Evolutionary conservation across 2,113 vertebrate species (phyloP), one percentile per base, ranked within the genome.

Genomic region (Lagopus leucura): DNA sequence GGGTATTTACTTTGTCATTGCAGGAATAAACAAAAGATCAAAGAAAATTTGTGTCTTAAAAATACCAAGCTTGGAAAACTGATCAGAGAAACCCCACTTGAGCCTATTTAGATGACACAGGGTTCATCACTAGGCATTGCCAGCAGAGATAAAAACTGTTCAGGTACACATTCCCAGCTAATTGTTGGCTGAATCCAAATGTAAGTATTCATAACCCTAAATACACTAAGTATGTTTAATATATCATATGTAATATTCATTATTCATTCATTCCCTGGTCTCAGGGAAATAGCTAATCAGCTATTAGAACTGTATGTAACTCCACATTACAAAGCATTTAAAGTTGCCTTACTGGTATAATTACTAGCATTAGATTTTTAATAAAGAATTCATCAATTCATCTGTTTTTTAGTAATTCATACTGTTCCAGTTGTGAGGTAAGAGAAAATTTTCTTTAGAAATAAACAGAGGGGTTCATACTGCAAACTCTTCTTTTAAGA

Each of bases 401-500:
- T 66, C n/a, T 54, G 20, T 52, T 40, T 73, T 90, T 61, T 18
- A n/a, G 43, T 12, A 72, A 84, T 82, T 88, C 48, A 55, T 45
- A 66, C 4, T 5, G 58, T n/a, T 63, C 15, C 54, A 82, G 58
- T 34, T 79, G 48, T 1, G 0, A 93, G 21, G 32, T 0, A 0
- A 63, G 43, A 61, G 63, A 20, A 13, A n/a, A 32, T 60, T 72
- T 60, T 61, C 40, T 65, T 65, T 32, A 58, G 15, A 86, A 86
- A 82, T 55, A 76, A 91, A 87, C 28, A 5, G 38, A 90, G 21
- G 10, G 20, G 24, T 19, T 94, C 45, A 86, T 91, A 36, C 82
- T 86, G 76, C 72, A 76, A 86, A 64, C 52, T 34, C n/a, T 64
- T 45, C 54, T 67, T 40, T 6, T 14, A 82, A 84, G 58, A 55